Evolutionary conservation across 2,113 vertebrate genomes (phyloP).

Genomic region (Crotophaga sulcirostris): DNA sequence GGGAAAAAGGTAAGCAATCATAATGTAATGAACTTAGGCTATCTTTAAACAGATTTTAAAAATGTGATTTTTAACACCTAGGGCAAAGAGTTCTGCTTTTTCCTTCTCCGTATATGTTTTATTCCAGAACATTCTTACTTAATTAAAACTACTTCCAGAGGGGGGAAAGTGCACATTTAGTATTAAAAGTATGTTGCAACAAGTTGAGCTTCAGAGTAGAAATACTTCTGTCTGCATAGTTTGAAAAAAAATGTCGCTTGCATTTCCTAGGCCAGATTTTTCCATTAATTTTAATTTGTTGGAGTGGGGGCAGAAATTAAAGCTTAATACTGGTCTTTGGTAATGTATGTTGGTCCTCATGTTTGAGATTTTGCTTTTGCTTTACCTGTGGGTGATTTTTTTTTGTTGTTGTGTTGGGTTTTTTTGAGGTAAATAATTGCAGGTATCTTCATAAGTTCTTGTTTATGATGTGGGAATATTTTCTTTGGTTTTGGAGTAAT

Average conservation of each 20-base stretch:
- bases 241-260: background rate
- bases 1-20: conserved; percentile 89
- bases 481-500: background rate
- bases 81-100: background rate
- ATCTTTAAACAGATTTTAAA: background rate
- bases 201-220: background rate
- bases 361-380: background rate
- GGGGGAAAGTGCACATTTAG: background rate
- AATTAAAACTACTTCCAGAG: background rate
- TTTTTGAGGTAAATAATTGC: background rate
- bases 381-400: background rate
- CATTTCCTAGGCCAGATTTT: background rate
- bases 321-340: background rate
- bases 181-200: background rate
- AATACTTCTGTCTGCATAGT: background rate
- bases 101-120: background rate
- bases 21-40: background rate
- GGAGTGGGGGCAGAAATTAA: background rate
- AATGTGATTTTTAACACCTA: background rate
- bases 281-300: background rate
- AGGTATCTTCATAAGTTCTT: background rate
- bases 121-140: background rate
- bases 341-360: background rate
- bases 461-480: accelerated
- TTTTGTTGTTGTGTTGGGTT: background rate